These are phyloP conservation scores for Onthophagus taurus DNA, from an alignment of 1,140 invertebrate species.

Conservation along the genomic window DNA sequence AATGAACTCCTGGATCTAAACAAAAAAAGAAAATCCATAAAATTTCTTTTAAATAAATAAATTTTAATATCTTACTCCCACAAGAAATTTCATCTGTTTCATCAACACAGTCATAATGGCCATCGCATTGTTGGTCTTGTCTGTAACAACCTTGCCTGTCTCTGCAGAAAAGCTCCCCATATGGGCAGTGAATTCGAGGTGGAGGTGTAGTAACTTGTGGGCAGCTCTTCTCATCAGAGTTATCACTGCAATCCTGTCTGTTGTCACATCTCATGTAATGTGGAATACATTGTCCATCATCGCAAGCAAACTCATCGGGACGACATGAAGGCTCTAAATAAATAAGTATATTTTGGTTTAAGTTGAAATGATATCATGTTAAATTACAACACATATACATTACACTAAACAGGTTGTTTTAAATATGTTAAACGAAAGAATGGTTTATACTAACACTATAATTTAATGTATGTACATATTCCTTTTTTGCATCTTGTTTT, in stretches of 20 bases:
- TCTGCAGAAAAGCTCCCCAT: slow-evolving; percentile 42
- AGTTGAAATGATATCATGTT: no score
- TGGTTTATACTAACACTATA: no score
- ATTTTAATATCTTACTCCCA: slow-evolving; percentile 39
- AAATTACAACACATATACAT: no score
- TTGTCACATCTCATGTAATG: slow-evolving; percentile 57
- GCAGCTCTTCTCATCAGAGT: slow-evolving; percentile 60
- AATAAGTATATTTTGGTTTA: no score
- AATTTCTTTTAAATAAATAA: no score
- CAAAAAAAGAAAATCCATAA: no score
- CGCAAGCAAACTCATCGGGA: slow-evolving; percentile 72
- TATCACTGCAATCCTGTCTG: slow-evolving; percentile 57
- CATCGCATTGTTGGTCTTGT: slow-evolving; percentile 49
- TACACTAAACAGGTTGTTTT: no score
- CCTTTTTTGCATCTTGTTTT: no score
- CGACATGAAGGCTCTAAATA: no score
- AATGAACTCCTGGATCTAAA: slow-evolving; percentile 37
- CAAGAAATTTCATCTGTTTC: slow-evolving; percentile 62
- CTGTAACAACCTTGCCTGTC: slow-evolving; percentile 44
- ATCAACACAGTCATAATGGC: slow-evolving; percentile 56
- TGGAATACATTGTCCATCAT: slow-evolving; percentile 60
- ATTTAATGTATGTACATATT: no score
- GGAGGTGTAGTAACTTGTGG: slow-evolving; percentile 21
- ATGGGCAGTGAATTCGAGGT: slow-evolving; percentile 32
- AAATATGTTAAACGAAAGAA: no score